phyloP scores from a whole-genome alignment of 2,797 vertebrate species.

The Ptychobarbus kaznakovi region DNA sequence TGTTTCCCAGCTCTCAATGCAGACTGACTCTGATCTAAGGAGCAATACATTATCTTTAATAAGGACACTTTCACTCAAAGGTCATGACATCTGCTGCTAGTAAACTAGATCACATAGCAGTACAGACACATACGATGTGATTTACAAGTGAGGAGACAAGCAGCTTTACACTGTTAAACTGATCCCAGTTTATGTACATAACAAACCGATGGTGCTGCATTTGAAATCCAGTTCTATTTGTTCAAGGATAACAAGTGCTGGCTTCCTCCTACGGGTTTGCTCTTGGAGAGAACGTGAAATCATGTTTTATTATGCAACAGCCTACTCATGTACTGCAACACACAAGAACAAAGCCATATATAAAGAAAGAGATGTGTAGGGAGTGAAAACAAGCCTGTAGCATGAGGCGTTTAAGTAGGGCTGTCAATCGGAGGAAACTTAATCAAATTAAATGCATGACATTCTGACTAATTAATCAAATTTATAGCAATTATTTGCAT shows the following conservation, averaged over 20 bases:
- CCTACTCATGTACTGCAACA: constrained; percentile 46
- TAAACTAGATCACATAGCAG: not conserved
- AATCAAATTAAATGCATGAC: constrained; percentile 22
- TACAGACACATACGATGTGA: constrained; percentile 11
- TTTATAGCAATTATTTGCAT: not conserved
- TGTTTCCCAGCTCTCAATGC: constrained; percentile 27
- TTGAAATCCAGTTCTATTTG: constrained; percentile 55
- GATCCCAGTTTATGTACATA: constrained; percentile 43
- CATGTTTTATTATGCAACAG: constrained; percentile 55
- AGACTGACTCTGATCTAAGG: constrained; percentile 29
- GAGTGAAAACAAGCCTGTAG: constrained; percentile 27
- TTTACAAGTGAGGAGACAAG: constrained; percentile 27
- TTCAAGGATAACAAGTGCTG: constrained; percentile 53
- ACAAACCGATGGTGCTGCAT: constrained; percentile 40
- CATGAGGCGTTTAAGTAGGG: constrained; percentile 11
- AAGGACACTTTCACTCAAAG: constrained; percentile 61
- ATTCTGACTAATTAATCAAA: not conserved
- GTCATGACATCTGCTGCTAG: constrained; percentile 5
- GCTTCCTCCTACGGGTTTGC: constrained; percentile 55
- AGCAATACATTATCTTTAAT: constrained; percentile 51
- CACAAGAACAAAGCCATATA: constrained; percentile 38
- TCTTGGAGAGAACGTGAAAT: constrained; percentile 49
- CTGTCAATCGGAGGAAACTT: constrained; percentile 14
- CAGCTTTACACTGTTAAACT: constrained; percentile 28
- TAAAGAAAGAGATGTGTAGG: constrained; percentile 33